Conservation (phyloP, 2,888 invertebrate genomes). For the Drosophila maculinotata region DNA sequence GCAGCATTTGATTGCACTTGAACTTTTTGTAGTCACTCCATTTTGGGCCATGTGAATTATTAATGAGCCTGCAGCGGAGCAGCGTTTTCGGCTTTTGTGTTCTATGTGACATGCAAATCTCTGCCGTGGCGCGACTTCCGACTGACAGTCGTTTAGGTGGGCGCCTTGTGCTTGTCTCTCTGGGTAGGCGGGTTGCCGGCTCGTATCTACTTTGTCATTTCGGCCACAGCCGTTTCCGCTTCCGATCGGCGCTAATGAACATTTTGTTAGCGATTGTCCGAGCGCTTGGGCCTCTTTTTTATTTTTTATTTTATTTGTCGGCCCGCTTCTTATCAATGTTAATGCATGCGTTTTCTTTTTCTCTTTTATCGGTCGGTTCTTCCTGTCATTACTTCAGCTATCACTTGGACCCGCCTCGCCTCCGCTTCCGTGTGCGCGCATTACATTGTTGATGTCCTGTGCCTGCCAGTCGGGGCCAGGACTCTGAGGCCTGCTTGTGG, state of each 20-base stretch:
- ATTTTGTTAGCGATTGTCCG: conserved; percentile 48
- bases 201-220: conserved; percentile 43
- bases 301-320: conserved; percentile 21
- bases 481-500: conserved; percentile 56
- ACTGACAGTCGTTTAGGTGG: conserved; percentile 11
- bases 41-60: conserved; percentile 54
- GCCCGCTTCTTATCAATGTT: conserved; percentile 64
- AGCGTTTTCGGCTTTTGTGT: conserved; percentile 32
- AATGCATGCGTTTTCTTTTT: conserved; percentile 72
- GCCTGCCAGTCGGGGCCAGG: conserved; percentile 17
- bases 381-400: conserved; percentile 74
- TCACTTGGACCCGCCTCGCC: no score
- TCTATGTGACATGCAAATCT: conserved; percentile 64
- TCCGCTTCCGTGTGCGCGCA: no score
- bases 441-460: conserved; percentile 40
- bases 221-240: conserved; percentile 56
- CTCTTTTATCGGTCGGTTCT: conserved; percentile 64
- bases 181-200: neutral
- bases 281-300: neutral
- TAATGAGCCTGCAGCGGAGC: conserved; percentile 55
- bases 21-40: conserved; percentile 31
- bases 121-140: conserved; percentile 37
- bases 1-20: conserved; percentile 68
- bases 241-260: conserved; percentile 79
- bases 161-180: neutral